Base-by-base conservation (phyloP, 2,888 invertebrate species). In the Ophioninae sp. region DNA sequence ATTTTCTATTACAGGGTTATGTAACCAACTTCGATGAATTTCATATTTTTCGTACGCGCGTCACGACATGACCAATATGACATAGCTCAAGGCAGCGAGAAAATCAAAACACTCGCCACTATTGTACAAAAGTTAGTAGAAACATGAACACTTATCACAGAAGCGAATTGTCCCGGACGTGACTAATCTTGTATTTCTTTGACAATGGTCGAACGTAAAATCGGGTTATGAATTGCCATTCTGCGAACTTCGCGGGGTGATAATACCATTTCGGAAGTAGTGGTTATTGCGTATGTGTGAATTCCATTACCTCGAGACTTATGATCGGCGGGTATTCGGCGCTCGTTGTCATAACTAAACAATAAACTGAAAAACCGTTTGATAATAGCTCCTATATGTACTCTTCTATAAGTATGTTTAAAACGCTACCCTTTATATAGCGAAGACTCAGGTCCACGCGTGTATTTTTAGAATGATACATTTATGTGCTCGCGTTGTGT, bases 321-420 rank as follows among this genome's bases (percentile, higher is more conserved):
- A 91, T 89, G 87, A 91, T 91, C 84, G 91, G 89, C 77, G 91
- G 90, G 85, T 88, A 89, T 67, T 84, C 83, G 84, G 86, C 88
- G 83, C 90, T 89, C 79, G 87, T 88, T 88, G 88, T 91, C 90
- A 91, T 91, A 87, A 83, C 88, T 89, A 87, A 89, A 90, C 87
- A 89, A 88, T 87, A 89, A 88, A 89, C 87, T 88, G 87, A 86
- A 87, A 88, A 87, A 87, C 84, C 85, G 85, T 88, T 89, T 20
- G 57, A 56, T 89, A 88, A 89, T 87, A 87, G 87, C 84, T 86
- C 87, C 86, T 88, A 87, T 88, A 57, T 68, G 23, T 57, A 87
- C 78, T 80, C 72, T 62, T 23, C 70, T 67, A 70, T 81, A 21
- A 44, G 69, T 62, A 50, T 74, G 72, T 73, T 78, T 41, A 68